A percentile compares a stretch with the other conserved stretches of the same genome.
Evolutionary conservation across 53 echinoderm and acorn worm genomes (phyloP).

Genomic region (Mesocentrotus franciscanus): DNA sequence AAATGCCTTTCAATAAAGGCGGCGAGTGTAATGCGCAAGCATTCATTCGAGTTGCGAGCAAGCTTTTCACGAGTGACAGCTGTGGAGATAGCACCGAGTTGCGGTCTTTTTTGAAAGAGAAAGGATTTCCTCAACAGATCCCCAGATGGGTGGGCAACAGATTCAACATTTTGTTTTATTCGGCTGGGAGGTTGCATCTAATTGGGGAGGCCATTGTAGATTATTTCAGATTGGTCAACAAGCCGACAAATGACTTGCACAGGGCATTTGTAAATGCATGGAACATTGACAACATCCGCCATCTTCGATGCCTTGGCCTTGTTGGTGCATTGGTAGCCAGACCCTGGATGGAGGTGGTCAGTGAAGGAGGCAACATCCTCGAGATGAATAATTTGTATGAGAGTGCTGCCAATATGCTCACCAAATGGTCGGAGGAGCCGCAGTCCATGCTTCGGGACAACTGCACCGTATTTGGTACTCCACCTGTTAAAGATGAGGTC

Average conservation of each 20-base stretch:
- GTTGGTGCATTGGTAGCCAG: background rate
- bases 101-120: background rate
- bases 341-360: conserved; percentile 6
- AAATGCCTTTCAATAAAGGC: conserved; percentile 47
- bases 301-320: conserved; percentile 21
- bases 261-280: conserved; percentile 45
- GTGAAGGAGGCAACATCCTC: background rate
- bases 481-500: background rate
- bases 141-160: conserved; percentile 62
- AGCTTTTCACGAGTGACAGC: conserved; percentile 29
- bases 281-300: background rate
- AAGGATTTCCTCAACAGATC: background rate
- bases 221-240: conserved; percentile 10
- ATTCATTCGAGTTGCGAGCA: background rate
- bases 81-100: conserved; percentile 32
- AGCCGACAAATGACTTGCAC: conserved; percentile 39
- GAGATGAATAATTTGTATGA: background rate
- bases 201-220: conserved; percentile 14
- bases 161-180: conserved; percentile 55
- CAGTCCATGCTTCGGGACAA: background rate
- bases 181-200: background rate
- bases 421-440: background rate
- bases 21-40: conserved; percentile 40
- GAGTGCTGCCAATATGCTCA: background rate
- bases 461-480: background rate